A percentile compares a stretch with the other conserved stretches of the same genome.
These are phyloP conservation scores for Nipponacmea schrenckii DNA, from an alignment of 2,888 invertebrate species.

Conservation along the genomic window DNA sequence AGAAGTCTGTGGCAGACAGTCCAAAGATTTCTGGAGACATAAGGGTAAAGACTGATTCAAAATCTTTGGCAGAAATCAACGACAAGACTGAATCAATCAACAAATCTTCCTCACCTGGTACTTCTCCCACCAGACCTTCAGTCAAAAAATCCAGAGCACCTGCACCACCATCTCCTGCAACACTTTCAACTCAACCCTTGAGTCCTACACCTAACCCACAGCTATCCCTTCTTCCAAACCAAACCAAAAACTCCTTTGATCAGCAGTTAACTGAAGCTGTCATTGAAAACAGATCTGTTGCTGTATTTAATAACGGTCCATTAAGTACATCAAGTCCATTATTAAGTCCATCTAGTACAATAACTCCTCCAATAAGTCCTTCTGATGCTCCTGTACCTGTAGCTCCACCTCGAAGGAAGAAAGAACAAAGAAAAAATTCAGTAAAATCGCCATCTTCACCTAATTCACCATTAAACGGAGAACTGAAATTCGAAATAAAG, in stretches of 20 bases:
- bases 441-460: background rate
- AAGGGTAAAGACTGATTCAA: background rate
- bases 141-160: constrained; percentile 49
- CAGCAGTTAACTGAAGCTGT: background rate
- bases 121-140: constrained; percentile 36
- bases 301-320: background rate
- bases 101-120: constrained; percentile 23
- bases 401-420: constrained; percentile 12
- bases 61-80: background rate
- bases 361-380: constrained; percentile 3
- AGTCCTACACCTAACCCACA: background rate
- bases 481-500: background rate
- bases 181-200: background rate
- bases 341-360: background rate
- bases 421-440: constrained; percentile 6
- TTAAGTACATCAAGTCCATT: background rate
- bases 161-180: constrained; percentile 34
- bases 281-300: background rate
- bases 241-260: background rate
- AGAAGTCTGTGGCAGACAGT: background rate
- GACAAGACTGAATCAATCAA: background rate
- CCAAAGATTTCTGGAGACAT: background rate
- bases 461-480: background rate
- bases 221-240: background rate
- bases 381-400: constrained; percentile 2